Base-by-base conservation (phyloP, 2,888 invertebrate genomes). In the Alentia gelatinosa region DNA sequence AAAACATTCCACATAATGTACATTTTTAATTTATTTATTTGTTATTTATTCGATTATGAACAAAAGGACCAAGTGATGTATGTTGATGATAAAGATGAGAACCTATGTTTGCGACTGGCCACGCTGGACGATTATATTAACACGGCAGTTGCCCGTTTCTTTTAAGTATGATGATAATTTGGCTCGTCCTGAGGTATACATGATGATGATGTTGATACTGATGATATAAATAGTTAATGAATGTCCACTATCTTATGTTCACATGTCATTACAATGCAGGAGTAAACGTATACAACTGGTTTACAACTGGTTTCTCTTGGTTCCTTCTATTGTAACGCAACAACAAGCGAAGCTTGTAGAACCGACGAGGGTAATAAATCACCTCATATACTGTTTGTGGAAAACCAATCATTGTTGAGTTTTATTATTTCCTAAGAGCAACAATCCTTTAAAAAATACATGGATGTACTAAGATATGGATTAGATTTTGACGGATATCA, bases 21-120 rank as follows among this genome's bases (percentile, higher is more conserved):
- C 68, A 68, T 68, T 68, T 56, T 68, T 68, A 68, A 68, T 68
- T 68, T 68, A 68, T 68, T 68, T 68, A 68, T 68, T 68, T 68
- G 68, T 68, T 68, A 68, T 68, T 68, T 68, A 68, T 68, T 68
- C 68, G 30, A 68, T 68, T 19, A 68, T 68, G 68, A 68, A 68
- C 68, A 68, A 68, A 68, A 30, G 68, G 68, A 68, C 68, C 68
- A 68, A 68, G 68, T 68, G 68, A 3, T 68, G 68, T 68, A n/a
- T 56, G n/a, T n/a, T 56, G 56, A 56, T 56, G 56, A n/a, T n/a
- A 56, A 56, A 56, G 5, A 68, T 68, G 30, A 68, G 68, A 68
- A 30, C 68, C 68, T 30, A 68, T 26, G 68, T 68, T 68, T 68
- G 68, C 26, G 33, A 68, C 68, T 68, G 68, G 68, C 33, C 26